Base-by-base conservation (phyloP, 2,888 invertebrate species). In the Leucophenga montana region DNA sequence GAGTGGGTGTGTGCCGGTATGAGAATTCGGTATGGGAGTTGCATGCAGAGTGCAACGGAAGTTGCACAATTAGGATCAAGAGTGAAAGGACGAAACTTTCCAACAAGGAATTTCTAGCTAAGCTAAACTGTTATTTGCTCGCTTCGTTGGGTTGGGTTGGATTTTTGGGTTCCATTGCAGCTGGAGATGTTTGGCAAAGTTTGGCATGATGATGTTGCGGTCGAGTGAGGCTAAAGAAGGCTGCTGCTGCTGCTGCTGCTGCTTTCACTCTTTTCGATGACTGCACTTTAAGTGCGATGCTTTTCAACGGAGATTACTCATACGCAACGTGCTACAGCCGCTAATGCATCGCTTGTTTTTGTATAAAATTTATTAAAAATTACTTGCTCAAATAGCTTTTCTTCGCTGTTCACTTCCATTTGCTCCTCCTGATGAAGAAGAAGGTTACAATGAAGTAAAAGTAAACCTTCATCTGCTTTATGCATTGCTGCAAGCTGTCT, bases 31-130 rank as follows among this genome's bases (percentile, higher is more conserved):
- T 4, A 20, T 22, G 33, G 56, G 53, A 22, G 53, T 75, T 70
- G 13, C 39, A 39, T 39, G 33, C 59, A 33, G 59, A 33, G 33
- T n/a, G 33, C 62, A 64, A 46, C 83, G 81, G 83, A 81, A 81
- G 84, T 81, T 84, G 77, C 79, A 84, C 81, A 81, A 81, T 81
- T 81, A 81, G 81, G 81, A 78, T 76, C 77, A 77, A 75, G 73
- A 82, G 84, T 84, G 75, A 82, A 84, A 80, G 69, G 9, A 39
- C 39, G 9, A 39, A 39, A 39, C 39, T 39, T 39, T 80, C 80
- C n/a, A 22, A 64, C 46, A 64, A n/a, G n/a, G 62, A 48, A 64
- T 48, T 64, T 64, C 46, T 39, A 64, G 62, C 62, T 64, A 44
- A 64, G 48, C 62, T 48, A 64, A 64, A 64, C 62, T 64, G 62